Evolutionary conservation across 2,113 vertebrate species (phyloP).

Genomic region (Pampusana beccarii): DNA sequence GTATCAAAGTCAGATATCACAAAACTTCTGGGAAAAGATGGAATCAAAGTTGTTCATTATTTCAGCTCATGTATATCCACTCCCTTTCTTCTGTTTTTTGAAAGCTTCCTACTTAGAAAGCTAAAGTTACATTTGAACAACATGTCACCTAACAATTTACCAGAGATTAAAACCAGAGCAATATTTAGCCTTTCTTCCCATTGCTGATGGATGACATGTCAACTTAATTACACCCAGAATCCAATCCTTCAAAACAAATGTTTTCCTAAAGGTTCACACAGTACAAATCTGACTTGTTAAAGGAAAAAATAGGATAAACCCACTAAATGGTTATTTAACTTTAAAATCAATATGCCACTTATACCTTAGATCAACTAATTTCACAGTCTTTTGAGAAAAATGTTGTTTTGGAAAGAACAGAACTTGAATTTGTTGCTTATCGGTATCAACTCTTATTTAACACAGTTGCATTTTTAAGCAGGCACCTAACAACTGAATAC

Average conservation of each 20-base stretch:
- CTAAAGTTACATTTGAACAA: neutral
- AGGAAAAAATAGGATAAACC: neutral
- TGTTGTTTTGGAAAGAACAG: neutral
- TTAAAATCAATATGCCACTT: neutral
- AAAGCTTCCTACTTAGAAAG: neutral
- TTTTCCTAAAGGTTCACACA: neutral
- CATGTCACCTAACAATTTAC: neutral
- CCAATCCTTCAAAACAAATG: neutral
- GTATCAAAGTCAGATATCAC: neutral
- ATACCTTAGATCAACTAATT: neutral
- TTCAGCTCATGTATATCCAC: neutral
- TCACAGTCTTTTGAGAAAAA: neutral
- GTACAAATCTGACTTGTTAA: neutral
- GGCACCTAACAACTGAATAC: neutral
- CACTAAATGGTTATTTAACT: neutral
- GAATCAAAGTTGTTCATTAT: neutral
- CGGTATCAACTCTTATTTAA: neutral
- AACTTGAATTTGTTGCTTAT: neutral
- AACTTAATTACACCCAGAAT: neutral
- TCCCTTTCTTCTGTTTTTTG: accelerated
- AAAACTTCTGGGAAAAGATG: neutral
- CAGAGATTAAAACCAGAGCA: neutral
- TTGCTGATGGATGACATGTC: neutral
- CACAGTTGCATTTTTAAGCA: neutral
- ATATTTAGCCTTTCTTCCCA: neutral